Percentiles rank a stretch among this genome's conserved stretches.
Evolutionary conservation across 2,113 vertebrate genomes (phyloP).

Genomic region (Rhineura floridana): DNA sequence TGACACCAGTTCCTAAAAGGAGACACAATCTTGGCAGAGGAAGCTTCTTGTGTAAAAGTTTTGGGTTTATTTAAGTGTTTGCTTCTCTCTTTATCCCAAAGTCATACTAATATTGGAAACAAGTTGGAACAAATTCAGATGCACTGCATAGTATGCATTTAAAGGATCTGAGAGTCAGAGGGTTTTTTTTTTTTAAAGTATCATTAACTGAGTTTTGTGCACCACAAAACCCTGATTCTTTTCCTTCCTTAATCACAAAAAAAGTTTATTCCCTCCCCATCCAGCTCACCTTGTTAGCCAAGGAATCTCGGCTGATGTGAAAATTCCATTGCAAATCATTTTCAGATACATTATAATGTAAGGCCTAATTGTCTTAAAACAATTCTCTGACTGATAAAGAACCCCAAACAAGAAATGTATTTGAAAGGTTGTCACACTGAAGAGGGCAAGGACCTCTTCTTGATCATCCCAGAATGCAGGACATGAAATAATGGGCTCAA

Average conservation of each 20-base stretch:
- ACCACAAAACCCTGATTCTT: background rate
- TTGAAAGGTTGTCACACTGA: no score
- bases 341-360: background rate
- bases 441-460: no score
- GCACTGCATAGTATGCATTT: rapidly evolving
- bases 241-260: no score
- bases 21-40: background rate
- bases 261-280: no score
- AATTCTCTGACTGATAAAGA: background rate
- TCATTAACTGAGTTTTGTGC: background rate
- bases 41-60: background rate
- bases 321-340: background rate
- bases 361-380: background rate
- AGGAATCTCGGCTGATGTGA: background rate
- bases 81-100: background rate
- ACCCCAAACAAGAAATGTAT: background rate
- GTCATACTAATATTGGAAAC: constrained; percentile 7
- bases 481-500: no score
- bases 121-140: rapidly evolving
- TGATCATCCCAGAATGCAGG: no score
- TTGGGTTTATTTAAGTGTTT: background rate
- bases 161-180: background rate
- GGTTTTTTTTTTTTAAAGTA: background rate
- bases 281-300: no score
- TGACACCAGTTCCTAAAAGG: constrained; percentile 15